Conservation (phyloP, 2,888 invertebrate genomes). For the Lepetodrilus schrolli region DNA sequence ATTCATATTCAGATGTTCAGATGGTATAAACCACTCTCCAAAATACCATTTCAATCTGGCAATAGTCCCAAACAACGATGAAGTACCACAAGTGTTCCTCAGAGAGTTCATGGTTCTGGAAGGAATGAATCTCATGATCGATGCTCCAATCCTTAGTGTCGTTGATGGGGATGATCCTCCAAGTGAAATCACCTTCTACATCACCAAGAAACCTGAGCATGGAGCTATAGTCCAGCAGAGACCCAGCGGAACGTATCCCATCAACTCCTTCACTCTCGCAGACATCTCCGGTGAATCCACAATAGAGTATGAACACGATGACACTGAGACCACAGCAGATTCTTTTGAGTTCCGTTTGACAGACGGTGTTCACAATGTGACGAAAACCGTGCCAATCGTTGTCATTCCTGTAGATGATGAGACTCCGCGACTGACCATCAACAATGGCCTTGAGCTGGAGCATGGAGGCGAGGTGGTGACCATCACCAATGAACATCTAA, state of each 20-base stretch:
- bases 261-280: constrained; percentile 68
- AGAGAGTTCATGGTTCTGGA: constrained; percentile 74
- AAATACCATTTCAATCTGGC: constrained; percentile 57
- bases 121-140: constrained; percentile 73
- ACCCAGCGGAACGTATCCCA: constrained; percentile 62
- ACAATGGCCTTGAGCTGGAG: constrained; percentile 73
- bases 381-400: constrained; percentile 69
- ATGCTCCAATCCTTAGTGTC: constrained; percentile 72
- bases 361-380: constrained; percentile 70
- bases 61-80: constrained; percentile 74
- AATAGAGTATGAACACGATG: constrained; percentile 74
- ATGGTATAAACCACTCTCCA: constrained; percentile 72
- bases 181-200: constrained; percentile 67
- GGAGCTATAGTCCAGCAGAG: constrained; percentile 72
- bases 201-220: constrained; percentile 64
- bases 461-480: constrained; percentile 64
- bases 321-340: constrained; percentile 73
- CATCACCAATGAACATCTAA: constrained; percentile 68
- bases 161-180: constrained; percentile 71
- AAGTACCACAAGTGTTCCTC: constrained; percentile 70
- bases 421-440: constrained; percentile 72
- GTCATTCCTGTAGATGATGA: constrained; percentile 75
- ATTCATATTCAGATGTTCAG: constrained; percentile 71
- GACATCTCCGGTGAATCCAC: constrained; percentile 69
- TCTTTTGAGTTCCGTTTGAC: constrained; percentile 69